Evolutionary conservation across 2,113 vertebrate genomes (phyloP).

Genomic region (Formicarius rufipectus): DNA sequence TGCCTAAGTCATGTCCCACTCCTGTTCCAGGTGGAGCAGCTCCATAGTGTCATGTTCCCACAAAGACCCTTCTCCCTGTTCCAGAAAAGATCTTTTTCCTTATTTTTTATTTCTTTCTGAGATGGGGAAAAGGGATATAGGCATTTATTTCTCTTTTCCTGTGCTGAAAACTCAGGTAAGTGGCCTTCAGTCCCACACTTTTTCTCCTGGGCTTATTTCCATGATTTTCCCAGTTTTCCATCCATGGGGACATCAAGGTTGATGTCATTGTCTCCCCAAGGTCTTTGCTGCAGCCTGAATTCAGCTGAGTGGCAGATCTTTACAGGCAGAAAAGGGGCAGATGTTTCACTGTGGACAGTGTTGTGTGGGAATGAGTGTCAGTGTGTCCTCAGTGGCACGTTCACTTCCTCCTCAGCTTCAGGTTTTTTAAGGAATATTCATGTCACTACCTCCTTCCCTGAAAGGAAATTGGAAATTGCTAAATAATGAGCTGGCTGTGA

Average conservation of each 20-base stretch:
- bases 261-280: neutral
- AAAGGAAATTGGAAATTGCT: neutral
- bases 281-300: neutral
- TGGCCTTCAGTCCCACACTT: neutral
- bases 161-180: slow-evolving; percentile 14
- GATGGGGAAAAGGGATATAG: neutral
- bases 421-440: neutral
- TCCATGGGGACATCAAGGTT: neutral
- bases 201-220: neutral
- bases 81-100: neutral
- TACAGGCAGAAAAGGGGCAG: neutral
- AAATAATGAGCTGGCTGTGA: neutral
- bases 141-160: neutral
- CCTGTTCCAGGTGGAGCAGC: neutral
- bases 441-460: neutral
- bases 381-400: neutral
- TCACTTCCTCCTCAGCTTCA: neutral
- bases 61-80: neutral
- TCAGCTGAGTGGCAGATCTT: neutral
- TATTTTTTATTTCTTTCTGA: neutral
- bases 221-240: neutral
- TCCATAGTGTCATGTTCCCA: neutral
- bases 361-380: neutral
- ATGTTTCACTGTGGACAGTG: neutral
- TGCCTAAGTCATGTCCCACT: neutral